phyloP scores from a whole-genome alignment of 2,888 invertebrate genomes.

The Listrodromus nycthemerus region DNA sequence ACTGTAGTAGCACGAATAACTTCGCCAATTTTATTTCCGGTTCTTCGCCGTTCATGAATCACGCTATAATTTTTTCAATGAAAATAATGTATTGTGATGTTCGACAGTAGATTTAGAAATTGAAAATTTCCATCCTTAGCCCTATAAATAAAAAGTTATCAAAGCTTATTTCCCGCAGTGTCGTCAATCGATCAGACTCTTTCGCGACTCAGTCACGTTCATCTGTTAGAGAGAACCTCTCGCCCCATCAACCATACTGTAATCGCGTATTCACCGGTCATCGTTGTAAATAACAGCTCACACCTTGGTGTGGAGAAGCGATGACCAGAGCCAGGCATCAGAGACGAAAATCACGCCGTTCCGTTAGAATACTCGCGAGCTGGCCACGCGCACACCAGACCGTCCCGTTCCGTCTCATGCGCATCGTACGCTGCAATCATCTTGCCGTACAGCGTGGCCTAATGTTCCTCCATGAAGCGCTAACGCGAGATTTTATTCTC shows the following conservation, averaged over 20 bases:
- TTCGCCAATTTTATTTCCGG: not conserved
- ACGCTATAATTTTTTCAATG: not conserved
- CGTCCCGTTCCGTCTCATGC: conserved; percentile 27
- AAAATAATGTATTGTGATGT: not conserved
- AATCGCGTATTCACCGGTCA: conserved; percentile 49
- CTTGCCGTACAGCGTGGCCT: conserved; percentile 48
- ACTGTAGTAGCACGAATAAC: not conserved
- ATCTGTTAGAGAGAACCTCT: conserved; percentile 40
- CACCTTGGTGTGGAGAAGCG: conserved; percentile 45
- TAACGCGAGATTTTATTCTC: conserved; percentile 44
- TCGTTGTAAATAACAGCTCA: conserved; percentile 64
- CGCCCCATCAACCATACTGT: conserved; percentile 34
- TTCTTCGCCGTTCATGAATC: not conserved
- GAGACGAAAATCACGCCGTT: conserved; percentile 36
- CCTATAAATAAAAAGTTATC: not conserved
- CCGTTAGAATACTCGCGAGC: conserved; percentile 64
- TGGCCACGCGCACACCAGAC: conserved; percentile 58
- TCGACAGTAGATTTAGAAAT: not conserved
- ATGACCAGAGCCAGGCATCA: conserved; percentile 41
- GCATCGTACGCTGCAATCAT: conserved; percentile 64
- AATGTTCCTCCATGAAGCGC: conserved; percentile 57
- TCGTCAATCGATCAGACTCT: conserved; percentile 34
- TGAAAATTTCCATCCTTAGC: not conserved
- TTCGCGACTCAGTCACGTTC: conserved; percentile 45
- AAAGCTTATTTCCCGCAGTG: not conserved